Base-by-base conservation (phyloP, 1,140 invertebrate species). In the Brachionus plicatilis region DNA sequence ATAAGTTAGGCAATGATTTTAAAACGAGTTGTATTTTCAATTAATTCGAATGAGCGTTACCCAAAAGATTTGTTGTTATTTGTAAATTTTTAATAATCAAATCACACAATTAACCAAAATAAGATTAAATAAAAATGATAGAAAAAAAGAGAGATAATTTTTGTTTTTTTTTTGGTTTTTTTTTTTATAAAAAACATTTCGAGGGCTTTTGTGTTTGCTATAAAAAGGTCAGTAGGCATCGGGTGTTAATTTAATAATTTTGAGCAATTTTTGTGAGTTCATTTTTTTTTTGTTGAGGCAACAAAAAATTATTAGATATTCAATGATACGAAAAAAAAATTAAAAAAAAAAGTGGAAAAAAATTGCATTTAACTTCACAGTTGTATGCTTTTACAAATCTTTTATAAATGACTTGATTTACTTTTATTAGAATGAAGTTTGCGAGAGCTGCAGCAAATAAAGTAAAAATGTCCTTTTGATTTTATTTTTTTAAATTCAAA, bases 1-100 rank as follows among this genome's bases (percentile, higher is more conserved):
- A 68, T 37, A 68, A 68, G 66, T 68, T 68, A 68, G 33, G 66
- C 66, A 68, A 68, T 68, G 33, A 68, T 68, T 29, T 33, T 29
- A 68, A n/a, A 33, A 33, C 33, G 29, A 68, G 66, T 41, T 68
- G 14, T 68, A n/a, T 47, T 41, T 68, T 41, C 27, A 14, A 33
- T 68, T 68, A 60, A 60, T 60, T 60, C 27, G 53, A 60, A 20
- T 60, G 9, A 60, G 53, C 53, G 53, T 60, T 60, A 60, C 53
- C 20, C 53, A 60, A 60, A 24, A 60, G 53, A 20, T 60, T 60
- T 60, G 53, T 60, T 60, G 9, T 60, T 60, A 60, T 60, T 60
- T 60, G 33, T 37, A 20, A 17, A 60, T 60, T 60, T 24, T 20
- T 20, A 60, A 60, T 60, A 20, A 20, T 60, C 53, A 24, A 60